These are phyloP conservation scores for Stenodema calcarata DNA, from an alignment of 2,888 invertebrate genomes.

Conservation along the genomic window DNA sequence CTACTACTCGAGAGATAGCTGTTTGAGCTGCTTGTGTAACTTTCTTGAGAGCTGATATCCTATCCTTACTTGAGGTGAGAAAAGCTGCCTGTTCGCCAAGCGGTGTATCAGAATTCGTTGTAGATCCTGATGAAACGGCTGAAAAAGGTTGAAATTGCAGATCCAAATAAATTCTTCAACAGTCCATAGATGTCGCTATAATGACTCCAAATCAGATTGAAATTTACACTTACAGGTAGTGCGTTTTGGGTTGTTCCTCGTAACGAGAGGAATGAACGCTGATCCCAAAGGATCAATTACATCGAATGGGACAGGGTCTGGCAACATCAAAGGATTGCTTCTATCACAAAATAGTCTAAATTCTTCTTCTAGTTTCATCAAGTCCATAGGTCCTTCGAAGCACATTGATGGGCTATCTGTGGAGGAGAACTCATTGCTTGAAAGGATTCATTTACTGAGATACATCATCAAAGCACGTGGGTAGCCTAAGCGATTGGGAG, in stretches of 20 bases:
- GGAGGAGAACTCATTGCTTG: not conserved
- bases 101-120: slow-evolving; percentile 55
- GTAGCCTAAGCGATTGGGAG: no score
- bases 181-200: no score
- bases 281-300: slow-evolving; percentile 67
- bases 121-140: not conserved
- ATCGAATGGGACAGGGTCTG: slow-evolving; percentile 64
- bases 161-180: no score
- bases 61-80: slow-evolving; percentile 63
- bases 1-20: slow-evolving; percentile 66
- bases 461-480: no score
- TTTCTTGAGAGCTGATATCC: slow-evolving; percentile 65
- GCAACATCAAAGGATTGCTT: slow-evolving; percentile 7
- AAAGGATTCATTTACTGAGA: no score
- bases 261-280: slow-evolving; percentile 62
- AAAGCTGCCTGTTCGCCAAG: slow-evolving; percentile 66
- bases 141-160: not conserved
- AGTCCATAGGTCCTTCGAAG: slow-evolving; percentile 53
- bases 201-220: no score
- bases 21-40: slow-evolving; percentile 65
- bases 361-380: slow-evolving; percentile 53
- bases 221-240: not conserved
- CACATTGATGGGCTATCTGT: slow-evolving; percentile 52
- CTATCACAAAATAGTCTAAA: slow-evolving; percentile 51
- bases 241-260: slow-evolving; percentile 40